Evolutionary conservation across 2,797 vertebrate genomes (phyloP), one percentile per base, ranked within the genome.

Genomic region (Melanotaenia boesemani): DNA sequence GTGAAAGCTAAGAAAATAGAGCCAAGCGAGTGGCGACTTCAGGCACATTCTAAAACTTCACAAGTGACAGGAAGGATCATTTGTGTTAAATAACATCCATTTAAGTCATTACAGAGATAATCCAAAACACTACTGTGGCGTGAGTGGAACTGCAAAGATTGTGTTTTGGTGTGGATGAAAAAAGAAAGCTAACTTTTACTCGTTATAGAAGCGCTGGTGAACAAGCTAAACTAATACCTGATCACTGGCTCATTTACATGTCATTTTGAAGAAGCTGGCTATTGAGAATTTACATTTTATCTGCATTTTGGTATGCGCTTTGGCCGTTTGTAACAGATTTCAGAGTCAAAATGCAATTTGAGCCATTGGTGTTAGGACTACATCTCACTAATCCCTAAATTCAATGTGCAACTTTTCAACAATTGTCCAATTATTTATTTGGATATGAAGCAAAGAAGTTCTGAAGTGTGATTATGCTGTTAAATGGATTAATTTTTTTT

Each of bases 241-340:
- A 70, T 63, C 52, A 24, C 39, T 3, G n/a, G 46, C 67, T 70
- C 48, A 0, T 73, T 68, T 28, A 22, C 18, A 32, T 18, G n/a
- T 41, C 5, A 22, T 64, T 86, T 72, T 75, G 54, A 48, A 64
- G 61, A 74, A 57, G 64, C 65, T 30, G 22, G 22, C 22, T 52
- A 22, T 52, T 63, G 30, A 24, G 30, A 50, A 39, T 68, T 77
- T 58, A 9, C 52, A 28, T 78, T 75, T 76, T 55, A 57, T 32
- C 50, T 63, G 58, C 67, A 59, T 87, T 92, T 87, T 92, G 85
- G 87, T 84, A 89, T 88, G 70, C 78, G 15, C 61, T 83, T 83
- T 76, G 63, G 63, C 56, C 76, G 46, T 41, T 59, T 75, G 52
- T 39, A 11, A 68, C 57, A 34, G 0, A 39, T 74, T 62, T 79